These are phyloP conservation scores for Campaea margaritaria DNA, from an alignment of 2,888 invertebrate genomes.

Conservation along the genomic window DNA sequence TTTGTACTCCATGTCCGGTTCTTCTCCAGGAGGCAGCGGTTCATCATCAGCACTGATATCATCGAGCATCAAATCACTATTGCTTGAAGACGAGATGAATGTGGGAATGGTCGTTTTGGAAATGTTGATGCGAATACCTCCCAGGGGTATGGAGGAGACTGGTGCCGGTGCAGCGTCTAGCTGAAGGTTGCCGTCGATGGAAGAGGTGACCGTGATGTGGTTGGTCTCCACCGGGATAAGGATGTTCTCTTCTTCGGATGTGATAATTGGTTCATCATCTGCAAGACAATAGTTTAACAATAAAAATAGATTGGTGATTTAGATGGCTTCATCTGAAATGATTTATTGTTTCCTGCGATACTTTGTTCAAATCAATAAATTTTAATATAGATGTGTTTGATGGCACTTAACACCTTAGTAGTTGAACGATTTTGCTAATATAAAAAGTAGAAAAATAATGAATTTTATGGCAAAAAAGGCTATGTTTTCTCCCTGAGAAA, in stretches of 20 bases:
- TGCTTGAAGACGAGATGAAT: slow-evolving; percentile 39
- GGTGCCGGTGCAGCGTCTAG: slow-evolving; percentile 79
- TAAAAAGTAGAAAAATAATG: too few relatives aligned
- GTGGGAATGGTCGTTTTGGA: slow-evolving; percentile 85
- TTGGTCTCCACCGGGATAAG: slow-evolving; percentile 72
- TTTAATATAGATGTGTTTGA: too few relatives aligned
- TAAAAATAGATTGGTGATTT: background rate
- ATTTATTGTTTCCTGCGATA: too few relatives aligned
- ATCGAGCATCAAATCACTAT: slow-evolving; percentile 53
- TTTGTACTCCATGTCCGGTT: slow-evolving; percentile 78
- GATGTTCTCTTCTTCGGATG: slow-evolving; percentile 71
- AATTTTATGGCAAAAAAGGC: too few relatives aligned
- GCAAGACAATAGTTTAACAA: slow-evolving; percentile 20
- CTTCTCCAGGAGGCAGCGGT: slow-evolving; percentile 86
- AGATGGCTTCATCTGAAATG: too few relatives aligned
- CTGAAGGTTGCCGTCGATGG: slow-evolving; percentile 92
- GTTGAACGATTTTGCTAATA: too few relatives aligned
- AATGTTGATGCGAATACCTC: slow-evolving; percentile 93
- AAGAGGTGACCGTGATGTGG: slow-evolving; percentile 85
- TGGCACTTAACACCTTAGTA: too few relatives aligned
- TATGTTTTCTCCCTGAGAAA: too few relatives aligned
- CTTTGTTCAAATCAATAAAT: too few relatives aligned
- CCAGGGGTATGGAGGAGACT: slow-evolving; percentile 65
- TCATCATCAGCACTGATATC: slow-evolving; percentile 77
- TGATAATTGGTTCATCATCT: slow-evolving; percentile 84